Percentiles rank a stretch among this genome's conserved stretches.
Evolutionary conservation across 2,888 invertebrate species (phyloP).

Genomic region (Dolichomitus sp.): DNA sequence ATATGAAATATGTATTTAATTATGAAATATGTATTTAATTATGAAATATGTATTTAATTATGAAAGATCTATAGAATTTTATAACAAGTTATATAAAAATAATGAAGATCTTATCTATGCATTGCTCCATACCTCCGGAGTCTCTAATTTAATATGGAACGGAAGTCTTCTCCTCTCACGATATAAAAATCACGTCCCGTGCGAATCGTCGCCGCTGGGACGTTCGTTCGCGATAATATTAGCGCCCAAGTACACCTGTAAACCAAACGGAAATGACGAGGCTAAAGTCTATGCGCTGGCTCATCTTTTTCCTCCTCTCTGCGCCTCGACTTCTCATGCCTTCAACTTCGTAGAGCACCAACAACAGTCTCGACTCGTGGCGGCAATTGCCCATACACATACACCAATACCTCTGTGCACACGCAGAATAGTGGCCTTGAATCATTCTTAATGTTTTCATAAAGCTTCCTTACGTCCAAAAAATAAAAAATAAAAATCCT

Average conservation of each 20-base stretch:
- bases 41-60: no score
- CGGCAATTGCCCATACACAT: slow-evolving; percentile 47
- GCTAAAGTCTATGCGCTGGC: slow-evolving; percentile 71
- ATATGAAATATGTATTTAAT: no score
- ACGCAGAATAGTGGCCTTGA: slow-evolving; percentile 72
- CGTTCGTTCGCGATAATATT: slow-evolving; percentile 66
- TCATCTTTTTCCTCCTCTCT: slow-evolving; percentile 60
- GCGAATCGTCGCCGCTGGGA: slow-evolving; percentile 50
- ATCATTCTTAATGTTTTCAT: slow-evolving; percentile 83
- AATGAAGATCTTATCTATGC: neutral
- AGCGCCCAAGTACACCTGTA: slow-evolving; percentile 57
- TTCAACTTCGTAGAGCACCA: neutral
- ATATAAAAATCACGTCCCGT: slow-evolving; percentile 58
- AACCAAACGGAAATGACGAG: slow-evolving; percentile 80
- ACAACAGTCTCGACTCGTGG: slow-evolving; percentile 10
- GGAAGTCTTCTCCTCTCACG: slow-evolving; percentile 46
- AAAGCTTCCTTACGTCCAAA: slow-evolving; percentile 80
- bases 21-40: no score
- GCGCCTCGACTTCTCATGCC: slow-evolving; percentile 43
- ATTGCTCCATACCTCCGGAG: slow-evolving; percentile 3
- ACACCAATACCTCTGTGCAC: slow-evolving; percentile 17
- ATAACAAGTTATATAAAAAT: no score
- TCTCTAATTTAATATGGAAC: slow-evolving; percentile 50
- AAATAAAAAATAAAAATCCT: slow-evolving; percentile 80
- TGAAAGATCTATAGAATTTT: no score